Percentiles rank a stretch among this genome's conserved stretches.
Evolutionary conservation across 2,888 invertebrate species (phyloP).

Genomic region (Cheilosia vernalis): DNA sequence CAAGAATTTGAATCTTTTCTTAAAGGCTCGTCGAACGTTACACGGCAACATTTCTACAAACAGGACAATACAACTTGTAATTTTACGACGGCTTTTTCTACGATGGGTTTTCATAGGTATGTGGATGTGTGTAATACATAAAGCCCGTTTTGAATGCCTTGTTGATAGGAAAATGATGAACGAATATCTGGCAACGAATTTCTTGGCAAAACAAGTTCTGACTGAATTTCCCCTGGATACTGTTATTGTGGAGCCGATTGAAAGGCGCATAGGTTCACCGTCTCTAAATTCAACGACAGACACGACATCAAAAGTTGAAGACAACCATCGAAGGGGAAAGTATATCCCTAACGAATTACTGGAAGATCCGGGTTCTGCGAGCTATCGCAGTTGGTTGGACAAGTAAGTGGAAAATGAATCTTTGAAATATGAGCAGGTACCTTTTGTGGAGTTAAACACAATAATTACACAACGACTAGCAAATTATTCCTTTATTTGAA

Average conservation of each 20-base stretch:
- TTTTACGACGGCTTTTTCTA: conserved; percentile 86
- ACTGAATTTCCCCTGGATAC: conserved; percentile 85
- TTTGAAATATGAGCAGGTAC: neutral
- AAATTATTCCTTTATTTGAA: no score
- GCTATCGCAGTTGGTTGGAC: conserved; percentile 90
- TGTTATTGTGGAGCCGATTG: conserved; percentile 40
- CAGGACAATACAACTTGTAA: conserved; percentile 80
- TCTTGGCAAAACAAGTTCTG: conserved; percentile 89
- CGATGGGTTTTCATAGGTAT: conserved; percentile 89
- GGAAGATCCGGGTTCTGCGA: conserved; percentile 88
- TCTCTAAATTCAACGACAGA: conserved; percentile 17
- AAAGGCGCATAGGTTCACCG: conserved; percentile 73
- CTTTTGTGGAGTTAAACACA: no score
- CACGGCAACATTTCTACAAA: conserved; percentile 64
- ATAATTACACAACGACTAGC: no score
- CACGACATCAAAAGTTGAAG: neutral
- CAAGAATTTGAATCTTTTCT: conserved; percentile 76
- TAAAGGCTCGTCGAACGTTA: conserved; percentile 75
- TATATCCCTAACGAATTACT: conserved; percentile 84
- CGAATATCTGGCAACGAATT: conserved; percentile 90
- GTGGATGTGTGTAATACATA: neutral
- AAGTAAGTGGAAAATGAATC: conserved; percentile 85
- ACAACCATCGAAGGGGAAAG: conserved; percentile 78
- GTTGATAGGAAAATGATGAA: conserved; percentile 88
- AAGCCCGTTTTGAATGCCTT: neutral